These are phyloP conservation scores for Rotaria magnacalcarata DNA, from an alignment of 2,888 invertebrate genomes.

Conservation along the genomic window DNA sequence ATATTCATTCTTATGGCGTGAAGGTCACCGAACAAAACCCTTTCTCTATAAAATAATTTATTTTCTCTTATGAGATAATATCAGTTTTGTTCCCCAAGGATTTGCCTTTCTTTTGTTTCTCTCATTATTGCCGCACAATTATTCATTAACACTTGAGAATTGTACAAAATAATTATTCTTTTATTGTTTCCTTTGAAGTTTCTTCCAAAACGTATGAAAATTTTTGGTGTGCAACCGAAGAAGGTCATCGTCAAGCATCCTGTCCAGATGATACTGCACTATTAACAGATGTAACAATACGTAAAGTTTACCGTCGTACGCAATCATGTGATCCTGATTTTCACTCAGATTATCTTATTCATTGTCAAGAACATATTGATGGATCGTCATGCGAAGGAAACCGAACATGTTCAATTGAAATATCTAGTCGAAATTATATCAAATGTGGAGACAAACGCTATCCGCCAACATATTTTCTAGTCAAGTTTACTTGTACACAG, in stretches of 20 bases:
- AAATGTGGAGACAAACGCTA: not conserved
- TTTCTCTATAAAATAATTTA: not conserved
- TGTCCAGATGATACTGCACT: not conserved
- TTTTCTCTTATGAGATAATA: not conserved
- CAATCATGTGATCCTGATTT: conserved; percentile 20
- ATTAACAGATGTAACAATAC: conserved; percentile 10
- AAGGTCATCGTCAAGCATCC: not conserved
- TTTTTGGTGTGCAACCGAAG: conserved; percentile 36
- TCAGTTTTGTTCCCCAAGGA: not conserved
- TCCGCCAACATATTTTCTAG: conserved; percentile 17
- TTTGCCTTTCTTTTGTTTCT: not conserved
- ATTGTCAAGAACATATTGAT: not conserved
- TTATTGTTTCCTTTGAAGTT: not conserved
- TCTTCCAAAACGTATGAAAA: conserved; percentile 8
- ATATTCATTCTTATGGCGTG: not conserved
- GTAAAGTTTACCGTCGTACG: conserved; percentile 20
- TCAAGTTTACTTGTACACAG: conserved; percentile 31
- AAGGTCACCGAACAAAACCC: not conserved
- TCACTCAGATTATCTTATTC: not conserved
- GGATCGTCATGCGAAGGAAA: conserved; percentile 23
- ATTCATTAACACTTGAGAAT: too few relatives aligned
- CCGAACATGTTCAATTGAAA: not conserved
- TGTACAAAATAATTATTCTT: too few relatives aligned
- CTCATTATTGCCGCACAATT: not conserved
- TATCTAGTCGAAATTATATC: conserved; percentile 8